These are phyloP conservation scores for Gymnosoma rotundatum DNA, from an alignment of 2,888 invertebrate genomes.

Conservation along the genomic window DNA sequence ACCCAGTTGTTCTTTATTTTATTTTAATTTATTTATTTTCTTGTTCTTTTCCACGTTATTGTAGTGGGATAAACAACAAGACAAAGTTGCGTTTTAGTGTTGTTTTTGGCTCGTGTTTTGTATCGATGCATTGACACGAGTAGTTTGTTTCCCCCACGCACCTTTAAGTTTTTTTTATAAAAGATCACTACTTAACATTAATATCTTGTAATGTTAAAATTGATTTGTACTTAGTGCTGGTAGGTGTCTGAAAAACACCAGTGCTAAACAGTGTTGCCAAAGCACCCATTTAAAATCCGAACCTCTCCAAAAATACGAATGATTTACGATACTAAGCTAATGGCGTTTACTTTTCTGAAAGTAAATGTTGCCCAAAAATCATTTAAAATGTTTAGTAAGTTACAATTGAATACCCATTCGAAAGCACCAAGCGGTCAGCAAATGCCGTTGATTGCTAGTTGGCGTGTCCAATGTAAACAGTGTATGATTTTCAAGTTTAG, in stretches of 20 bases:
- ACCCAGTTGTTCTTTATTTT: slow-evolving; percentile 6
- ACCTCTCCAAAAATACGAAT: no score
- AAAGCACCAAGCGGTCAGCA: no score
- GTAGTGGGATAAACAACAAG: slow-evolving; percentile 29
- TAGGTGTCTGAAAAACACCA: neutral
- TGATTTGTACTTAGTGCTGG: neutral
- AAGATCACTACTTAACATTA: neutral
- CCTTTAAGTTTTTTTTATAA: neutral
- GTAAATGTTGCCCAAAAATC: no score
- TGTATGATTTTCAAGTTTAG: no score
- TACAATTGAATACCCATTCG: no score
- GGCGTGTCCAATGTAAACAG: no score
- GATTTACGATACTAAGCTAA: no score
- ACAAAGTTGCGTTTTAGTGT: neutral
- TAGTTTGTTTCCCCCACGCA: neutral
- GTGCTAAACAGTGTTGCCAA: neutral
- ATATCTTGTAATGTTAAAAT: neutral
- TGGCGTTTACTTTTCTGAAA: no score
- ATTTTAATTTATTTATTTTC: neutral
- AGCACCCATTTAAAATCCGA: neutral
- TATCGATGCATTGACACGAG: neutral
- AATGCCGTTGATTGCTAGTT: no score
- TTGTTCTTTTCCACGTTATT: neutral
- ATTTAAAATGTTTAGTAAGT: no score
- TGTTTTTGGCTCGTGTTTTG: slow-evolving; percentile 30